Evolutionary conservation across 1,140 invertebrate genomes (phyloP), one percentile per base, ranked within the genome.

Genomic region (Trypoxylus dichotomus): DNA sequence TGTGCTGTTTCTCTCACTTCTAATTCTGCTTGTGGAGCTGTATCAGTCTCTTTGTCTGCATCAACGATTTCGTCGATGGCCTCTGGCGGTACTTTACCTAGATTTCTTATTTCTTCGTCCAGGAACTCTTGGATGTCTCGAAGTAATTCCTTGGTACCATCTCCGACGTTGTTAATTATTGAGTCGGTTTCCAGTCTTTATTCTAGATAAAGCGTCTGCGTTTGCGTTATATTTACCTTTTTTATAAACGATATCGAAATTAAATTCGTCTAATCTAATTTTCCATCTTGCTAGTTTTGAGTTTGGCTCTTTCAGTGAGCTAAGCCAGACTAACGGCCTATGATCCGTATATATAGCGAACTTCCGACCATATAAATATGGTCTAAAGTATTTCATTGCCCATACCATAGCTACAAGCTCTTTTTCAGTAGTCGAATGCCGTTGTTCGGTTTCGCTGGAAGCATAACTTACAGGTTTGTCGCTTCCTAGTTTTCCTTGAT

Each of bases 311-410:
- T 47, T 3, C 15, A 47, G 11, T 11, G 43, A 47, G 43, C n/a
- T 6, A 6, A 47, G 11, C 43, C 43, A 47, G 13, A 47, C 11
- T 47, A 47, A 0, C n/a, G 43, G 43, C 3, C 43, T 13, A 8
- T 47, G 11, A 37, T 37, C 32, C 10, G 32, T 83, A 0, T 79
- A 54, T 1, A 84, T 79, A 0, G 58, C 81, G 27, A 87, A 86
- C 74, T 79, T 78, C 41, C 73, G 58, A 7, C 85, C 85, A 41
- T 82, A 85, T 8, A 87, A 71, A 79, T 86, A 87, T 32, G 82
- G 83, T 74, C 85, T 47, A 76, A 89, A 88, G 54, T 86, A 81
- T 77, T 87, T 81, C 1, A 87, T 81, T 0, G 85, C 85, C 78
- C 83, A 84, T 19, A 90, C 79, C 0, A 86, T 81, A 0, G 80